phyloP scores from a whole-genome alignment of 2,888 invertebrate genomes.

The Matsumyia berberina region DNA sequence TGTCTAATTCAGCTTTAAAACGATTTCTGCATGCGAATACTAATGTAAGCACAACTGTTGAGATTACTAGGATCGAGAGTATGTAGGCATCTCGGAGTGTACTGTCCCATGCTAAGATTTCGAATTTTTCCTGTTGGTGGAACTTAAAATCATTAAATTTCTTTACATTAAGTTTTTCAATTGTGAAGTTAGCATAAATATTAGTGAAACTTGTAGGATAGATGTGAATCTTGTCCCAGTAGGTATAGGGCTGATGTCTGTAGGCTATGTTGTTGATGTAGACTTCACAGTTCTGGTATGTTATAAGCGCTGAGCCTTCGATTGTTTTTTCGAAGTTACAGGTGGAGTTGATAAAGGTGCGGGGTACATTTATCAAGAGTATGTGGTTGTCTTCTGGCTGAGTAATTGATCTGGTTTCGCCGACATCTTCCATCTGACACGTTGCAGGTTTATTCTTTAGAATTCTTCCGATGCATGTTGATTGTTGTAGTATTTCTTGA shows the following conservation, averaged over 20 bases:
- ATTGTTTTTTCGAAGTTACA: constrained; percentile 21
- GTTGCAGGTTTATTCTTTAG: constrained; percentile 19
- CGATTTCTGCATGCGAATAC: constrained; percentile 12
- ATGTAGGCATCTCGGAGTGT: constrained; percentile 17
- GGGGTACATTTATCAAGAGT: constrained; percentile 25
- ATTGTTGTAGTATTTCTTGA: constrained; percentile 26
- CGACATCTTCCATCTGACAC: constrained; percentile 29
- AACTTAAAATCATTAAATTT: constrained; percentile 27
- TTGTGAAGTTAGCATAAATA: constrained; percentile 9
- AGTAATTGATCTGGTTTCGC: constrained; percentile 19
- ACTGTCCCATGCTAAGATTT: constrained; percentile 16
- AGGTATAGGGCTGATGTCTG: background rate
- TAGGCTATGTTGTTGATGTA: constrained; percentile 18
- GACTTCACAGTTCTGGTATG: constrained; percentile 22
- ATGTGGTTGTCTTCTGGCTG: constrained; percentile 35
- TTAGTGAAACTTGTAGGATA: constrained; percentile 9
- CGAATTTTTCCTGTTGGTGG: constrained; percentile 21
- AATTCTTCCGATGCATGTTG: constrained; percentile 26
- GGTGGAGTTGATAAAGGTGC: constrained; percentile 23
- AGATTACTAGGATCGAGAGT: constrained; percentile 3
- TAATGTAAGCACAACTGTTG: constrained; percentile 5
- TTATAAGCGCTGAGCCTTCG: constrained; percentile 22
- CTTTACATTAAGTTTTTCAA: constrained; percentile 13
- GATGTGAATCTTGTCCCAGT: constrained; percentile 25
- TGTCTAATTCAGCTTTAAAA: constrained; percentile 6